Conservation (phyloP, 2,888 invertebrate species). For the Protula sp. region DNA sequence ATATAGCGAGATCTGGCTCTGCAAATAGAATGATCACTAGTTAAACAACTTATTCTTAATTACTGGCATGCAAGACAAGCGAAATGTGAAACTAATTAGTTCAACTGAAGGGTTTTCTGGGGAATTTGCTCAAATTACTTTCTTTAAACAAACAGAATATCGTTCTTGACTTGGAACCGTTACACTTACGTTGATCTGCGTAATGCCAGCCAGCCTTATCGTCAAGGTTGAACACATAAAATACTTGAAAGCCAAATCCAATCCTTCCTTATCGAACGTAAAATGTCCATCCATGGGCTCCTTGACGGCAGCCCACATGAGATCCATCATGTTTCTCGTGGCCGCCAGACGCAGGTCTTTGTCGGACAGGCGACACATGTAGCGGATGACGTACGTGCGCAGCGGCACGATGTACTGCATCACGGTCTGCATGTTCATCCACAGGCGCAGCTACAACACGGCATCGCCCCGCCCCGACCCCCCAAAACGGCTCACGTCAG, state of each 20-base stretch:
- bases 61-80: too few species aligned
- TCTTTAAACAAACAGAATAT: too few species aligned
- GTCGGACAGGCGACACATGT: conserved; percentile 89
- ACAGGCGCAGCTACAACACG: conserved; percentile 66
- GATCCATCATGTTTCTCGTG: conserved; percentile 89
- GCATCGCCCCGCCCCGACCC: neutral
- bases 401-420: conserved; percentile 83
- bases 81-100: too few species aligned
- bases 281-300: conserved; percentile 63
- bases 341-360: conserved; percentile 82
- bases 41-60: too few species aligned
- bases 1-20: too few species aligned
- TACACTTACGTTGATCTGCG: conserved; percentile 80
- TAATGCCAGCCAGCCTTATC: conserved; percentile 86
- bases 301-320: conserved; percentile 92
- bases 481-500: too few species aligned
- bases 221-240: conserved; percentile 90
- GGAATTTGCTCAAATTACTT: too few species aligned
- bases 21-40: too few species aligned
- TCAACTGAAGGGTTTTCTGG: too few species aligned
- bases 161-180: too few species aligned
- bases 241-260: conserved; percentile 91
- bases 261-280: conserved; percentile 82
- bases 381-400: conserved; percentile 74
- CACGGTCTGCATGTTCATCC: conserved; percentile 87